Percentiles rank a stretch among this genome's conserved stretches.
phyloP scores from a whole-genome alignment of 2,797 vertebrate genomes.

The Myotis vivesi region DNA sequence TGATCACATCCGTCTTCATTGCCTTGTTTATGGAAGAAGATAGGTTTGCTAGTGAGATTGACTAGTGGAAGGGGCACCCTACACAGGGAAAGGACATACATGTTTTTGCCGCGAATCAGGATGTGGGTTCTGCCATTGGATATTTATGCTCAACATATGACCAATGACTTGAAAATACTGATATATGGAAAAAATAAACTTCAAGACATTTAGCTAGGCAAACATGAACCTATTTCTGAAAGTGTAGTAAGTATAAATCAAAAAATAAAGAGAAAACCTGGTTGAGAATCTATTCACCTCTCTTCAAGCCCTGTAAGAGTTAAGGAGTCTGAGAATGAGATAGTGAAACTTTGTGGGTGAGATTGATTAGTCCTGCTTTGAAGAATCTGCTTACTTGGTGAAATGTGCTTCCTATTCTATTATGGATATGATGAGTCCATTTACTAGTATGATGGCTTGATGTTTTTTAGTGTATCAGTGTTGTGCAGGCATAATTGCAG shows the following conservation, averaged over 20 bases:
- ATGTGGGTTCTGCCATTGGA: neutral
- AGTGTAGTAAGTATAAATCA: neutral
- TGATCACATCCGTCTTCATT: neutral
- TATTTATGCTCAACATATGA: neutral
- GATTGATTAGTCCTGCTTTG: neutral
- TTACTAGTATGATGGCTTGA: neutral
- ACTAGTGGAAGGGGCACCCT: fast-evolving
- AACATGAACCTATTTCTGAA: neutral
- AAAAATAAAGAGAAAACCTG: neutral
- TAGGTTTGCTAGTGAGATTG: neutral
- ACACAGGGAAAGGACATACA: neutral
- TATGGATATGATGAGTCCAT: neutral
- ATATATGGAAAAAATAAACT: neutral
- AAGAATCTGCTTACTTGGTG: neutral
- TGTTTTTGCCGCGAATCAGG: neutral
- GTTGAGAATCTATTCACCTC: neutral
- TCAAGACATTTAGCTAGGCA: neutral
- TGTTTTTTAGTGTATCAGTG: neutral
- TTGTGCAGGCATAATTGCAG: neutral
- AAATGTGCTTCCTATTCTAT: neutral
- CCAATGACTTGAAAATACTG: neutral
- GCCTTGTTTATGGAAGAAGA: neutral
- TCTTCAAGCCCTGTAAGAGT: neutral
- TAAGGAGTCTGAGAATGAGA: neutral
- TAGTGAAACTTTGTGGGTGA: neutral